phyloP scores from a whole-genome alignment of 1,140 invertebrate species.

The Diploscapter pachys region DNA sequence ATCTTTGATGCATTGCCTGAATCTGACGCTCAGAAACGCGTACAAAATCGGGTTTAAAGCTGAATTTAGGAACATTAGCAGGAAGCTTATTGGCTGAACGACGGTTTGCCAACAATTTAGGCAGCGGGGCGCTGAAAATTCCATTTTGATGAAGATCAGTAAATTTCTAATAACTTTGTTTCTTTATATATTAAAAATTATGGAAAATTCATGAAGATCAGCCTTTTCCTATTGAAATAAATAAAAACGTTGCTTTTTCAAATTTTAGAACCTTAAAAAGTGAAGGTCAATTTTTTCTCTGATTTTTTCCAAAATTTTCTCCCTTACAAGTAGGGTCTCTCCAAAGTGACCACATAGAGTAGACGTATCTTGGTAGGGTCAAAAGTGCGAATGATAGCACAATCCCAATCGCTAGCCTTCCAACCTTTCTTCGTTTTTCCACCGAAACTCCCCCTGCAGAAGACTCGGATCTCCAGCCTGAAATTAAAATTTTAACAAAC shows the following conservation, averaged over 20 bases:
- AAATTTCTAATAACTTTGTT: no score
- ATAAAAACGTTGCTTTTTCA: not conserved
- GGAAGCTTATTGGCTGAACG: constrained; percentile 50
- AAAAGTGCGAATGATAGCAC: constrained; percentile 51
- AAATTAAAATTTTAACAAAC: not conserved
- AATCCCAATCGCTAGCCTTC: constrained; percentile 49
- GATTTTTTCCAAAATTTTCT: not conserved
- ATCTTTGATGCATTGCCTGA: constrained; percentile 46
- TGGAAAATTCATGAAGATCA: not conserved
- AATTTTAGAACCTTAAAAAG: constrained; percentile 2
- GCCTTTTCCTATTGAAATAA: not conserved
- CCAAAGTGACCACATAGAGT: constrained; percentile 53
- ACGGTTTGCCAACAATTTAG: constrained; percentile 49
- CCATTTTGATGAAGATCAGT: no score
- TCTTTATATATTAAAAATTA: no score
- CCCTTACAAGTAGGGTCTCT: constrained; percentile 44
- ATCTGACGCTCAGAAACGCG: constrained; percentile 50
- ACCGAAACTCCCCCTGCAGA: constrained; percentile 25
- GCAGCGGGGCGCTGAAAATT: constrained; percentile 49
- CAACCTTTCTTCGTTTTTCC: constrained; percentile 30
- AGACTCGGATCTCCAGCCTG: constrained; percentile 23
- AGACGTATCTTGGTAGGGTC: constrained; percentile 50
- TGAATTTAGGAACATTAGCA: constrained; percentile 50
- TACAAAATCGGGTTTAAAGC: constrained; percentile 53
- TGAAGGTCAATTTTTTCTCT: not conserved